phyloP scores from a whole-genome alignment of 64 coral and sea anemone species.

The Catalaphyllia jardinei region DNA sequence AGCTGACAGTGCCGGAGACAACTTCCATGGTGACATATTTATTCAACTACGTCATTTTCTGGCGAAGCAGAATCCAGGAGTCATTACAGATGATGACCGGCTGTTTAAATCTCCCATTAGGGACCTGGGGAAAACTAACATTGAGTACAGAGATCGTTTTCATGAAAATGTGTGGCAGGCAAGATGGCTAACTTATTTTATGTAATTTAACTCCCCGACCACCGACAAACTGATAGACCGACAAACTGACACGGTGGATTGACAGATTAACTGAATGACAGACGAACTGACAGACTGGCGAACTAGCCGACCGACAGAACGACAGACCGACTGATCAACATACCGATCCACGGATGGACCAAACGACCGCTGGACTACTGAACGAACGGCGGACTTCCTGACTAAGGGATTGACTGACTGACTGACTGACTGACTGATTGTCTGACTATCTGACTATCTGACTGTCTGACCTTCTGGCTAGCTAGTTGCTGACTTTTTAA shows the following conservation, averaged over 20 bases:
- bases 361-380: no score
- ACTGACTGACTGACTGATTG: not conserved
- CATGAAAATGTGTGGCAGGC: slow-evolving; percentile 41
- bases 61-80: slow-evolving; percentile 12
- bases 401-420: no score
- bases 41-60: slow-evolving; percentile 78
- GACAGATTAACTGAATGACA: no score
- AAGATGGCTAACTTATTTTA: not conserved
- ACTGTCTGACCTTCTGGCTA: no score
- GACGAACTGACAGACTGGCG: no score
- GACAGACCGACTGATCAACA: not conserved
- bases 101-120: slow-evolving; percentile 64
- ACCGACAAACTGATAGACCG: no score
- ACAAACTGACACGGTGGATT: no score
- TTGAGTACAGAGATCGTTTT: not conserved
- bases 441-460: not conserved
- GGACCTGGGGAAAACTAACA: slow-evolving; percentile 43
- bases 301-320: no score
- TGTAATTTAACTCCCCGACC: no score
- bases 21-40: slow-evolving; percentile 69
- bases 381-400: no score
- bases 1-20: slow-evolving; percentile 47
- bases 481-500: no score
- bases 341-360: not conserved
- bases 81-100: slow-evolving; percentile 56